Base-by-base conservation (phyloP, 2,797 vertebrate genomes). In the Cetoscarus ocellatus region DNA sequence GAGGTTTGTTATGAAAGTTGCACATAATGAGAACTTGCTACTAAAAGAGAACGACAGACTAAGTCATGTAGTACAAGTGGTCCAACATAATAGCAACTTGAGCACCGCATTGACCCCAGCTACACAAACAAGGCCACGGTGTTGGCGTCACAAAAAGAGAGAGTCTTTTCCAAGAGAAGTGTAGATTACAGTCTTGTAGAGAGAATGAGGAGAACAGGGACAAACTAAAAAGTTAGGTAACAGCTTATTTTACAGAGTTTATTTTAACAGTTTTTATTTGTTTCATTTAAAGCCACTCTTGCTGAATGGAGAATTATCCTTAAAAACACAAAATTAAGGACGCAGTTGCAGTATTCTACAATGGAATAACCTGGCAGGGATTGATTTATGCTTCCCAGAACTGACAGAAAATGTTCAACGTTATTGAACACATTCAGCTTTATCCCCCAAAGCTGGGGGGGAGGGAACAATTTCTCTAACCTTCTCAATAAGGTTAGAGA, bases 161-260 rank as follows among this genome's bases (percentile, higher is more conserved):
- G 5, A 62, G 53, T 49, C 58, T 75, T 79, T 61, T 71, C 58
- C 77, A 73, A 73, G 34, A 57, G 78, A 77, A 15, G 48, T 50
- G 50, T 70, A 58, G 73, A 72, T 87, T 70, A 87, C 76, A 71
- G 56, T 66, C 38, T 67, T 17, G 9, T 52, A 77, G 53, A 38
- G 17, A 64, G 48, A 60, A 19, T 18, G 17, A 51, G 69, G 49
- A 63, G 53, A 12, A 0, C 1, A 39, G 15, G 51, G 60, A 50
- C 45, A 40, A 73, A 56, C n/a, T 4, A n/a, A 12, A 50, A 43
- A 7, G 6, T 12, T 43, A 64, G 68, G 69, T 27, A 27, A 27
- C 27, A 27, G 27, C 27, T 27, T 27, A 27, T 27, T 27, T 27
- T 27, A 4, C 27, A 27, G 27, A 27, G 27, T 27, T 27, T 27